A percentile compares a stretch with the other conserved stretches of the same genome.
Conservation (phyloP, 2,113 vertebrate species). For the Gadus macrocephalus region DNA sequence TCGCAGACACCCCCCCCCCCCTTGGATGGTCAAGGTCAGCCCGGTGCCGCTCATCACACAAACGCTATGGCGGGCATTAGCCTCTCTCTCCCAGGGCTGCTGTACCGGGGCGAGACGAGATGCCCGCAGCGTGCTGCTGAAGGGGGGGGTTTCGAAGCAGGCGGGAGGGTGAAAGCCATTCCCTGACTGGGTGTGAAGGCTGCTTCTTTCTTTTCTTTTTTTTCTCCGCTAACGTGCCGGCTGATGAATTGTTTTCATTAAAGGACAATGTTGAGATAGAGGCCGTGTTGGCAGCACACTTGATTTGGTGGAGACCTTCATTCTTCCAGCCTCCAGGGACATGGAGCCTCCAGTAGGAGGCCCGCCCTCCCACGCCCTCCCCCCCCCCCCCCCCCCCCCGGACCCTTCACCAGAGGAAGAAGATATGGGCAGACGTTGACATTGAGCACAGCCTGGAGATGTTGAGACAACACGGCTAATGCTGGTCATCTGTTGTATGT, state of each 20-base stretch:
- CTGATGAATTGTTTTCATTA: constrained; percentile 31
- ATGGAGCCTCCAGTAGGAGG: too few relatives aligned
- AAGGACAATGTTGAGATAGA: constrained; percentile 28
- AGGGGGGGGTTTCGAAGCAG: too few relatives aligned
- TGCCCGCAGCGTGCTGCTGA: too few relatives aligned
- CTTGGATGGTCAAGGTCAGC: constrained; percentile 56
- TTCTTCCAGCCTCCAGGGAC: too few relatives aligned
- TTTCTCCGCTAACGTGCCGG: background rate
- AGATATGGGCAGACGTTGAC: constrained; percentile 57
- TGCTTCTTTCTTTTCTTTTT: too few relatives aligned
- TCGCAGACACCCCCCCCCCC: constrained; percentile 4
- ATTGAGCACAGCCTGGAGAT: constrained; percentile 61
- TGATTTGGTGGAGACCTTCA: too few relatives aligned
- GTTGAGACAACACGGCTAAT: constrained; percentile 53
- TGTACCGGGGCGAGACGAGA: background rate
- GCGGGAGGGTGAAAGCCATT: too few relatives aligned
- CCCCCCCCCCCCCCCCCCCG: background rate
- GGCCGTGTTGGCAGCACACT: constrained; percentile 12
- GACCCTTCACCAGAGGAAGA: constrained; percentile 43
- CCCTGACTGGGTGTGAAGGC: too few relatives aligned
- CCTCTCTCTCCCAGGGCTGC: too few relatives aligned
- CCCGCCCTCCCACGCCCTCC: too few relatives aligned
- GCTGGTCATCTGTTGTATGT: constrained; percentile 48
- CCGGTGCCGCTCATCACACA: background rate
- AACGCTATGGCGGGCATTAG: background rate